Conservation (phyloP, 2,888 invertebrate species). For the Trichogramma evanescens region DNA sequence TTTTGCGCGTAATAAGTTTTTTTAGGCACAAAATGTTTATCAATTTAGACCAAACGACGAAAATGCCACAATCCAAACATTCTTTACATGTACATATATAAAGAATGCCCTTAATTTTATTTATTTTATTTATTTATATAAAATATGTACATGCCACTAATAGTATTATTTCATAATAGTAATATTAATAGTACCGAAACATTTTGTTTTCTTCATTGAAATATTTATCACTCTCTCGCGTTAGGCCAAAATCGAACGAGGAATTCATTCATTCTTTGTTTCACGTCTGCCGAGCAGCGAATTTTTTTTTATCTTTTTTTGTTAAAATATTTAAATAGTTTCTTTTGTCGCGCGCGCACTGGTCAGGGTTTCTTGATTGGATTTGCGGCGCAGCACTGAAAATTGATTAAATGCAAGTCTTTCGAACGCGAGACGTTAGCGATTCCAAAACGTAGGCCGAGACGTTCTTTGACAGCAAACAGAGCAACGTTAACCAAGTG, state of each 20-base stretch:
- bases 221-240: constrained; percentile 25
- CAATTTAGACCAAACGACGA: constrained; percentile 29
- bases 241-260: constrained; percentile 31
- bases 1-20: constrained; percentile 10
- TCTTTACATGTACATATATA: neutral
- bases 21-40: constrained; percentile 26
- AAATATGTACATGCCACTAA: too few relatives aligned
- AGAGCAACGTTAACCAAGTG: constrained; percentile 7
- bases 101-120: neutral
- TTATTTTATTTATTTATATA: constrained; percentile 13
- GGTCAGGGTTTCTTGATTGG: neutral
- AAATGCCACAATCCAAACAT: constrained; percentile 16
- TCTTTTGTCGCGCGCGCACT: constrained; percentile 18
- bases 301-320: constrained; percentile 19
- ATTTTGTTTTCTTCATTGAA: constrained; percentile 5
- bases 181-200: constrained; percentile 25
- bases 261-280: constrained; percentile 24
- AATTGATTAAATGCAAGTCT: constrained; percentile 1
- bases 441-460: constrained; percentile 30
- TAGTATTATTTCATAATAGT: too few relatives aligned
- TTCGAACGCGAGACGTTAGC: constrained; percentile 21
- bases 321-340: constrained; percentile 25
- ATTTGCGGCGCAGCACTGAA: neutral
- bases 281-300: constrained; percentile 21
- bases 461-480: constrained; percentile 26